These are phyloP conservation scores for Monopterus albus DNA, from an alignment of 2,113 vertebrate genomes.

Conservation along the genomic window DNA sequence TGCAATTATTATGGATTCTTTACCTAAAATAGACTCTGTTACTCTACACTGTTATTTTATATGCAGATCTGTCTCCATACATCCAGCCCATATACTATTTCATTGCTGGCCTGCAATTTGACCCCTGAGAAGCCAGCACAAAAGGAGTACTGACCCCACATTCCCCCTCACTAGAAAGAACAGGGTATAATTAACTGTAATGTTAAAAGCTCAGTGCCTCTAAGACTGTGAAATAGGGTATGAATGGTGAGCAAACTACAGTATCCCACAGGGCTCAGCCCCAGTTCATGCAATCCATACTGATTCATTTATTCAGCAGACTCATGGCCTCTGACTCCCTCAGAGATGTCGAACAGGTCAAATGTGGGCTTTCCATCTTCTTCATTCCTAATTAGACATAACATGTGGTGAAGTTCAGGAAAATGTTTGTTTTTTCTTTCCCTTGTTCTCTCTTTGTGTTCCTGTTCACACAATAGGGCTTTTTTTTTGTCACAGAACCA, in stretches of 20 bases:
- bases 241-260: constrained; percentile 71
- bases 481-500: constrained; percentile 17
- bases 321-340: constrained; percentile 50
- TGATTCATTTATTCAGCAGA: constrained; percentile 71
- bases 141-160: constrained; percentile 69
- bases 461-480: not conserved
- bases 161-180: constrained; percentile 55
- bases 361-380: constrained; percentile 56
- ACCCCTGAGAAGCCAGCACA: constrained; percentile 57
- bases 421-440: constrained; percentile 6
- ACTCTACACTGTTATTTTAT: constrained; percentile 20
- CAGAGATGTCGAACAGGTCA: constrained; percentile 43
- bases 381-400: constrained; percentile 52
- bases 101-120: constrained; percentile 54
- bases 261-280: constrained; percentile 61
- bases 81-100: constrained; percentile 54
- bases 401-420: constrained; percentile 41
- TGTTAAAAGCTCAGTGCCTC: constrained; percentile 60
- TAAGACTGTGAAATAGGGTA: constrained; percentile 64
- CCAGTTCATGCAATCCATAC: constrained; percentile 66
- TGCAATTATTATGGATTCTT: constrained; percentile 41
- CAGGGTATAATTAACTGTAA: constrained; percentile 76
- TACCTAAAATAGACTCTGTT: constrained; percentile 31
- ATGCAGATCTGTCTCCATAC: constrained; percentile 38
- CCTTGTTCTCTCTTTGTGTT: constrained; percentile 14